A percentile compares a stretch with the other conserved stretches of the same genome.
phyloP scores from a whole-genome alignment of 2,797 vertebrate genomes.

The Chanos chanos region DNA sequence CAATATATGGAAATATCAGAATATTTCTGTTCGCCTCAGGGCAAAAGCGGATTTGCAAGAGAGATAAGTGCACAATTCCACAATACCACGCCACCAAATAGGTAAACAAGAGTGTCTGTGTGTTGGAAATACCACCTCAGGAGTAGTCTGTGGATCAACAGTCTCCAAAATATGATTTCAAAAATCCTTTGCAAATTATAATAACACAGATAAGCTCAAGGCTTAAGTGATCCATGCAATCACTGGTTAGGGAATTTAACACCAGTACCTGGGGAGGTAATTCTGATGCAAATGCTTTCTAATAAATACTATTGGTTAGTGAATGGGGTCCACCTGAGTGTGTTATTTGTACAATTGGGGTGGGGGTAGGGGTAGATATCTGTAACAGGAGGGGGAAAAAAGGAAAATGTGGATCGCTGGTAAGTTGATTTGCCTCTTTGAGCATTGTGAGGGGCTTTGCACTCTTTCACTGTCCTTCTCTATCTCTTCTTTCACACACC shows the following conservation, averaged over 20 bases:
- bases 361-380: slow-evolving; percentile 57
- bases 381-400: slow-evolving; percentile 39
- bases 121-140: slow-evolving; percentile 60
- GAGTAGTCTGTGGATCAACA: slow-evolving; percentile 62
- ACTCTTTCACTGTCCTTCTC: slow-evolving; percentile 53
- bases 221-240: slow-evolving; percentile 72
- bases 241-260: slow-evolving; percentile 74
- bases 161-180: slow-evolving; percentile 70
- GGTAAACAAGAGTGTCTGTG: slow-evolving; percentile 62
- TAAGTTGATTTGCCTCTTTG: slow-evolving; percentile 63
- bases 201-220: slow-evolving; percentile 73
- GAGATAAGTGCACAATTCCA: slow-evolving; percentile 59
- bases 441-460: slow-evolving; percentile 65
- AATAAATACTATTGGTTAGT: slow-evolving; percentile 65
- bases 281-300: slow-evolving; percentile 72
- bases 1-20: slow-evolving; percentile 60
- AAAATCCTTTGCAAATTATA: slow-evolving; percentile 74
- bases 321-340: slow-evolving; percentile 71
- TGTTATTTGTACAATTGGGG: slow-evolving; percentile 61
- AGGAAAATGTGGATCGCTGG: slow-evolving; percentile 50
- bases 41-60: slow-evolving; percentile 67
- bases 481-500: too few species aligned
- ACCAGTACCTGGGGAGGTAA: slow-evolving; percentile 69
- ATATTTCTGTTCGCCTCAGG: slow-evolving; percentile 45
- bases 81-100: slow-evolving; percentile 64